Percentiles rank a stretch among this genome's conserved stretches.
These are phyloP conservation scores for Xiphias gladius DNA, from an alignment of 2,113 vertebrate species.

Conservation along the genomic window DNA sequence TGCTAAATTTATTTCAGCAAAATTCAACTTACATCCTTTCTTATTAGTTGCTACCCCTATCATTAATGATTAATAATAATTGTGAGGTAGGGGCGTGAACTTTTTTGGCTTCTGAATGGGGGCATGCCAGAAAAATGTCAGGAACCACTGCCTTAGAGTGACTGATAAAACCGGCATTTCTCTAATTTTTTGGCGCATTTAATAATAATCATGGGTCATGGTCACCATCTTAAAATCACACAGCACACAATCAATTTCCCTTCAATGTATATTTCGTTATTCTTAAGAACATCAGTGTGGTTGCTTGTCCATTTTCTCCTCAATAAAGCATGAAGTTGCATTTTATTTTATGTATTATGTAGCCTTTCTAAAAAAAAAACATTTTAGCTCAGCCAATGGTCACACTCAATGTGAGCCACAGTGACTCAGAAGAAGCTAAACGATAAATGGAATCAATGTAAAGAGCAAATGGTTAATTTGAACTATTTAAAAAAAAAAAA, in stretches of 20 bases:
- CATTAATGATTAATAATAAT: too few species aligned
- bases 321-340: background rate
- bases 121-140: too few species aligned
- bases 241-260: slow-evolving; percentile 10
- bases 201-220: slow-evolving; percentile 36
- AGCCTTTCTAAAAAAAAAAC: background rate
- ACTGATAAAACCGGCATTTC: slow-evolving; percentile 27
- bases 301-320: background rate
- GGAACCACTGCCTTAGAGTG: background rate
- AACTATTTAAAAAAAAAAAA: background rate
- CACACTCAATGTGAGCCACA: background rate
- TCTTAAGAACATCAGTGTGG: background rate
- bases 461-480: background rate
- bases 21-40: too few species aligned
- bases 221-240: slow-evolving; percentile 20
- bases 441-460: background rate
- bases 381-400: background rate
- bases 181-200: slow-evolving; percentile 17
- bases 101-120: too few species aligned
- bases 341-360: background rate
- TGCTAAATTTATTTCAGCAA: too few species aligned
- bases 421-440: background rate
- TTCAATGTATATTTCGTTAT: background rate
- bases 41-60: too few species aligned
- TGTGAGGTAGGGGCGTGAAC: too few species aligned